Conservation (phyloP, 2,888 invertebrate genomes). For the Caenorhabditis afra region DNA sequence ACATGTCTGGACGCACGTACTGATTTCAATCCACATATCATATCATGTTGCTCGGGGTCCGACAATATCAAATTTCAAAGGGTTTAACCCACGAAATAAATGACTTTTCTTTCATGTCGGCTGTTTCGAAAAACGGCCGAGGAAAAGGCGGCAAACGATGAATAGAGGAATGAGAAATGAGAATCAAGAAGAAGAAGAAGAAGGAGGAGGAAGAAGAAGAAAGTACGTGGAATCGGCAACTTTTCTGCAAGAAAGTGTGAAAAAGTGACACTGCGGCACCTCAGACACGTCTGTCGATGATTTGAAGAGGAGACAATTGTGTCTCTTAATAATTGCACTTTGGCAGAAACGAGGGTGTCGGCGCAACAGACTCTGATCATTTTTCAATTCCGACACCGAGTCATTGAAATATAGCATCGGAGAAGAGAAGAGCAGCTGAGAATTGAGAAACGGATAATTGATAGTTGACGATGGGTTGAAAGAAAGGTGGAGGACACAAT, state of each 20-base stretch:
- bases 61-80: slow-evolving; percentile 52
- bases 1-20: slow-evolving; percentile 55
- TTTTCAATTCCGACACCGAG: slow-evolving; percentile 51
- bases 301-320: slow-evolving; percentile 50
- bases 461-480: slow-evolving; percentile 11
- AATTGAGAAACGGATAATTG: slow-evolving; percentile 35
- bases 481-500: slow-evolving; percentile 6
- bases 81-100: slow-evolving; percentile 42
- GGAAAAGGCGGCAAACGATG: background rate
- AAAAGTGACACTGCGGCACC: slow-evolving; percentile 39
- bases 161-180: background rate
- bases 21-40: slow-evolving; percentile 52
- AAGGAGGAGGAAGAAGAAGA: slow-evolving; percentile 22
- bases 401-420: slow-evolving; percentile 26
- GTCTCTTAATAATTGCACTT: slow-evolving; percentile 55
- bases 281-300: slow-evolving; percentile 21
- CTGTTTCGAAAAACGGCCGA: slow-evolving; percentile 7
- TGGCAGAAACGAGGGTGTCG: slow-evolving; percentile 13
- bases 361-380: slow-evolving; percentile 26
- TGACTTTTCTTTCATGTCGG: slow-evolving; percentile 20
- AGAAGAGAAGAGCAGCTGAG: background rate
- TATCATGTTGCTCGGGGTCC: slow-evolving; percentile 50
- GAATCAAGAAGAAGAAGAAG: slow-evolving; percentile 20
- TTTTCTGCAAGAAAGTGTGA: slow-evolving; percentile 37
- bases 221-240: slow-evolving; percentile 30